phyloP scores from a whole-genome alignment of 2,113 vertebrate species.

The Cinclus mexicanus region DNA sequence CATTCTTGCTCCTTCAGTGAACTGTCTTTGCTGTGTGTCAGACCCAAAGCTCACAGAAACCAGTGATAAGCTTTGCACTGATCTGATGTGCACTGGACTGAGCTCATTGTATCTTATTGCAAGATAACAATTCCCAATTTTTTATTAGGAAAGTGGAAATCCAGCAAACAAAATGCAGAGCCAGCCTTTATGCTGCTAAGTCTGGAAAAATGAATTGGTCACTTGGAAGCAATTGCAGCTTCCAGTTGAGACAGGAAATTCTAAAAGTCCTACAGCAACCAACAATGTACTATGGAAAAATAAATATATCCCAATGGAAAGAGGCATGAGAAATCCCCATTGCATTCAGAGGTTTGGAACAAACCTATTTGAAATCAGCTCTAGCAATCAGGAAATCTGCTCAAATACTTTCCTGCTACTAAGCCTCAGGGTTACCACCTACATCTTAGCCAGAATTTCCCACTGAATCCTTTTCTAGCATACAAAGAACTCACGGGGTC shows the following conservation, averaged over 20 bases:
- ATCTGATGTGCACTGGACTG: background rate
- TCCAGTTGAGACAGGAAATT: conserved; percentile 51
- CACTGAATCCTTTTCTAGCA: background rate
- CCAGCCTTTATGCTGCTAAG: background rate
- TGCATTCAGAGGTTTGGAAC: conserved; percentile 44
- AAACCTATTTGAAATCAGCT: conserved; percentile 42
- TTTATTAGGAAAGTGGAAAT: background rate
- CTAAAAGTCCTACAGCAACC: conserved; percentile 35
- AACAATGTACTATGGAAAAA: conserved; percentile 66
- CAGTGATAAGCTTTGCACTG: background rate
- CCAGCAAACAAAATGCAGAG: conserved; percentile 3
- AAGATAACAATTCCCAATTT: background rate
- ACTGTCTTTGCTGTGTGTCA: background rate
- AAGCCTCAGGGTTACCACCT: background rate
- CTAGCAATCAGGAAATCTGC: conserved; percentile 57
- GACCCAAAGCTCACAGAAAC: background rate
- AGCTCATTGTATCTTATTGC: background rate
- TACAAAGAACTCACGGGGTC: background rate
- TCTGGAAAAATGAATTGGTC: conserved; percentile 31
- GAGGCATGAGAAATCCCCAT: conserved; percentile 51
- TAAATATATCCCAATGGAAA: conserved; percentile 56
- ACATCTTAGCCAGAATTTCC: background rate
- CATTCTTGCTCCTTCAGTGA: background rate
- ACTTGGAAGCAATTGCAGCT: conserved; percentile 1
- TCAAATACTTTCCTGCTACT: conserved; percentile 58